Evolutionary conservation across 2,113 vertebrate species (phyloP).

Genomic region (Takifugu bimaculatus): DNA sequence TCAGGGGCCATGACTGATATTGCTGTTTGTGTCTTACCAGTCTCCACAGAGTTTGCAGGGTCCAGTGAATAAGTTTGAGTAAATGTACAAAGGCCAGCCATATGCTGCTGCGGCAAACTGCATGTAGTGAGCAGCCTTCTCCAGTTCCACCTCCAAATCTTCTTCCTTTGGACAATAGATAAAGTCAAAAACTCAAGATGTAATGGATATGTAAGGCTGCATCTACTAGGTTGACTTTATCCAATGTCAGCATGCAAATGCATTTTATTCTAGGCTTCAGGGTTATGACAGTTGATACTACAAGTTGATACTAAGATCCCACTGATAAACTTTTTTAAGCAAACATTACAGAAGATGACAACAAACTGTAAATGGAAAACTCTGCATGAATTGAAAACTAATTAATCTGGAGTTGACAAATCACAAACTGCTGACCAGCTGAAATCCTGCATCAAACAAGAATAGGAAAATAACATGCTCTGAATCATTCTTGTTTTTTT

Average conservation of each 20-base stretch:
- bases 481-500: too few relatives aligned
- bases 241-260: not conserved
- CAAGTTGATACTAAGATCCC: too few relatives aligned
- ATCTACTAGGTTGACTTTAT: not conserved
- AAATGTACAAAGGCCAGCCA: constrained; percentile 92
- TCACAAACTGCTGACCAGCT: too few relatives aligned
- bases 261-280: too few relatives aligned
- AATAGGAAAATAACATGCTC: too few relatives aligned
- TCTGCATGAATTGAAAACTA: too few relatives aligned
- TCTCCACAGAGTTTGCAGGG: constrained; percentile 85
- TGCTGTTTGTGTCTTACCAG: constrained; percentile 75
- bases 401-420: too few relatives aligned
- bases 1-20: not conserved
- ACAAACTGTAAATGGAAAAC: too few relatives aligned
- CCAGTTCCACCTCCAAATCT: constrained; percentile 84
- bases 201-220: not conserved
- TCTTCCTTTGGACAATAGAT: constrained; percentile 66
- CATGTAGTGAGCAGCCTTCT: constrained; percentile 88
- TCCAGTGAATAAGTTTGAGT: constrained; percentile 83
- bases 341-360: too few relatives aligned
- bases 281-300: too few relatives aligned
- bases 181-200: not conserved
- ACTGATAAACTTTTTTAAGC: too few relatives aligned
- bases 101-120: constrained; percentile 90
- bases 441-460: too few relatives aligned